Conservation (phyloP, 1,140 invertebrate genomes). For the Phenacoccus solenopsis region DNA sequence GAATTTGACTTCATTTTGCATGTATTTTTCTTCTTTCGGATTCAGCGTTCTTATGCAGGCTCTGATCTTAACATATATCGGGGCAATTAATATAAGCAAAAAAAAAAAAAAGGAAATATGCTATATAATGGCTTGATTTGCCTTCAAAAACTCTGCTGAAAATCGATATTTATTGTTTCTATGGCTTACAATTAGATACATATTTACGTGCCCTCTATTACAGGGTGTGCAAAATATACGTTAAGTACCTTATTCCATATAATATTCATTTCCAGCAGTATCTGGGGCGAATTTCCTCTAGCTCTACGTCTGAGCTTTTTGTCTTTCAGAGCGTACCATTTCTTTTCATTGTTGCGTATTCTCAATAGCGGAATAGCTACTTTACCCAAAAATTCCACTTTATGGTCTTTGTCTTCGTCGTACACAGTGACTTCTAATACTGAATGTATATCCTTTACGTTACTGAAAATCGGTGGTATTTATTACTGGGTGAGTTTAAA, state of each 20-base stretch:
- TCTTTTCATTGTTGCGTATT: constrained; percentile 81
- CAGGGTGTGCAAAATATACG: no score
- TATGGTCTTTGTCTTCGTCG: constrained; percentile 96
- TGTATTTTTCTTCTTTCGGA: constrained; percentile 90
- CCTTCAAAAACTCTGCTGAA: no score
- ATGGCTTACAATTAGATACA: no score
- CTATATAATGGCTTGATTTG: no score
- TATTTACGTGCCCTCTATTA: no score
- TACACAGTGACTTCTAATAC: constrained; percentile 94
- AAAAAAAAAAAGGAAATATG: no score
- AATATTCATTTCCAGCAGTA: constrained; percentile 81
- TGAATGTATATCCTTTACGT: constrained; percentile 94
- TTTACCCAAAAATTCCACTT: constrained; percentile 94
- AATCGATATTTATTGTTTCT: no score
- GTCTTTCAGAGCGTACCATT: constrained; percentile 95
- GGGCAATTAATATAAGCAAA: no score
- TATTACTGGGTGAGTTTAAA: no score
- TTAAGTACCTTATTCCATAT: constrained; percentile 77
- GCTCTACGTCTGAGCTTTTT: constrained; percentile 77
- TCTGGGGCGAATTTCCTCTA: constrained; percentile 82
- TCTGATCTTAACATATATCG: constrained; percentile 49
- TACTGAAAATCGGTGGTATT: no score
- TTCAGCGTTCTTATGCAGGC: constrained; percentile 84
- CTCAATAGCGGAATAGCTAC: constrained; percentile 75
- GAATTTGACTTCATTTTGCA: constrained; percentile 88